phyloP scores from a whole-genome alignment of 2,888 invertebrate species.

The Chorisops tibialis region DNA sequence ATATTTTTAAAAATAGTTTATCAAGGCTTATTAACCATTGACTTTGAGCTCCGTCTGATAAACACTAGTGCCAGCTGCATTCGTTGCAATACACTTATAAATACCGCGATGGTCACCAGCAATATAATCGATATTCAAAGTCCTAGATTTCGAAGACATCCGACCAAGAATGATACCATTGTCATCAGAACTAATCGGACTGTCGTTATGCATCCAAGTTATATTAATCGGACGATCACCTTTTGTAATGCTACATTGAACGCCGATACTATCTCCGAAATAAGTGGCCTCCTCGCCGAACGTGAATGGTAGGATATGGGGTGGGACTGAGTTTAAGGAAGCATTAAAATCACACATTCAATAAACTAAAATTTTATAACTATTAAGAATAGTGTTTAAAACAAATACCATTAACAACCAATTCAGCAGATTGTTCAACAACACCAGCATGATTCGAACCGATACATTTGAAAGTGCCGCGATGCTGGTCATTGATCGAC shows the following conservation, averaged over 20 bases:
- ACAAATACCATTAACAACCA: constrained; percentile 66
- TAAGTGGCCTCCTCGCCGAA: constrained; percentile 70
- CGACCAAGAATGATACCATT: constrained; percentile 47
- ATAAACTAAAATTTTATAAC: background rate
- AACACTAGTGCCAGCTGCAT: constrained; percentile 56
- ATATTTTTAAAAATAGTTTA: background rate
- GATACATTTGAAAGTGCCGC: constrained; percentile 71
- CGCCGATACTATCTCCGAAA: constrained; percentile 67
- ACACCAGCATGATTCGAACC: constrained; percentile 67
- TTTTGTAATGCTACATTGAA: constrained; percentile 60
- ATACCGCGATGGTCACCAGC: constrained; percentile 61
- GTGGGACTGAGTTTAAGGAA: constrained; percentile 54
- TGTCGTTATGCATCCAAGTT: constrained; percentile 59
- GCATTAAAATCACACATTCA: constrained; percentile 27
- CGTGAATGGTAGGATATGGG: constrained; percentile 68
- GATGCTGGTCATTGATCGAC: constrained; percentile 68
- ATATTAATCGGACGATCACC: constrained; percentile 65
- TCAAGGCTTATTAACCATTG: constrained; percentile 44
- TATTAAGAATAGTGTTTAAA: background rate
- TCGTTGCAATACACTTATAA: constrained; percentile 63
- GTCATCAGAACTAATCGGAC: constrained; percentile 44
- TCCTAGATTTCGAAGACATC: constrained; percentile 54
- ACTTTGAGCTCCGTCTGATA: constrained; percentile 52
- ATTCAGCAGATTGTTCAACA: constrained; percentile 62
- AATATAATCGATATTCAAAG: constrained; percentile 61